A percentile compares a stretch with the other conserved stretches of the same genome.
Conservation (phyloP, 2,888 invertebrate genomes). For the Cantharis rufa region DNA sequence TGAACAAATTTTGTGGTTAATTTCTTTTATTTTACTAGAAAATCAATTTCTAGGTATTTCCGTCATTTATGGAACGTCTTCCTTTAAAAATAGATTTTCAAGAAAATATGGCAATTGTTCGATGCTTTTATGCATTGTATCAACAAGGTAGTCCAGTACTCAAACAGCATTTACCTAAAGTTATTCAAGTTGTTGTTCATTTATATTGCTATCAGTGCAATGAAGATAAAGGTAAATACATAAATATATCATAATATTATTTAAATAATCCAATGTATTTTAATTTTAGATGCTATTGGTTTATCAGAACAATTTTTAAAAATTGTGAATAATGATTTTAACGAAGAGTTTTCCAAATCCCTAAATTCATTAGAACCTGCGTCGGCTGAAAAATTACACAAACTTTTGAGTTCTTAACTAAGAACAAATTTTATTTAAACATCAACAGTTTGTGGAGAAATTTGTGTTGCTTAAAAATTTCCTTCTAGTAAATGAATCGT, state of each 20-base stretch:
- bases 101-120: constrained; percentile 72
- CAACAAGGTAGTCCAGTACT: constrained; percentile 63
- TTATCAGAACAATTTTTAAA: constrained; percentile 61
- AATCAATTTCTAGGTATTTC: constrained; percentile 61
- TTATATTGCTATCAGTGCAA: constrained; percentile 59
- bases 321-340: constrained; percentile 61
- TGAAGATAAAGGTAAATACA: background rate
- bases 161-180: constrained; percentile 58
- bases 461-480: background rate
- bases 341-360: constrained; percentile 60
- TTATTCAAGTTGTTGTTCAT: constrained; percentile 61
- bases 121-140: constrained; percentile 67
- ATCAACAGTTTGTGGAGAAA: background rate
- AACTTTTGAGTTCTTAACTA: constrained; percentile 5
- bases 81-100: constrained; percentile 75
- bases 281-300: constrained; percentile 57
- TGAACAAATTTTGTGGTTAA: constrained; percentile 39
- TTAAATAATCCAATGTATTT: constrained; percentile 18
- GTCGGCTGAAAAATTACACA: constrained; percentile 47
- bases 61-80: constrained; percentile 70
- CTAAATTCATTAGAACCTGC: constrained; percentile 54
- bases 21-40: background rate
- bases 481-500: background rate
- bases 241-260: background rate
- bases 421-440: background rate